A percentile compares a stretch with the other conserved stretches of the same genome.
phyloP scores from a whole-genome alignment of 2,797 vertebrate genomes.

The Notolepis coatsorum region DNA sequence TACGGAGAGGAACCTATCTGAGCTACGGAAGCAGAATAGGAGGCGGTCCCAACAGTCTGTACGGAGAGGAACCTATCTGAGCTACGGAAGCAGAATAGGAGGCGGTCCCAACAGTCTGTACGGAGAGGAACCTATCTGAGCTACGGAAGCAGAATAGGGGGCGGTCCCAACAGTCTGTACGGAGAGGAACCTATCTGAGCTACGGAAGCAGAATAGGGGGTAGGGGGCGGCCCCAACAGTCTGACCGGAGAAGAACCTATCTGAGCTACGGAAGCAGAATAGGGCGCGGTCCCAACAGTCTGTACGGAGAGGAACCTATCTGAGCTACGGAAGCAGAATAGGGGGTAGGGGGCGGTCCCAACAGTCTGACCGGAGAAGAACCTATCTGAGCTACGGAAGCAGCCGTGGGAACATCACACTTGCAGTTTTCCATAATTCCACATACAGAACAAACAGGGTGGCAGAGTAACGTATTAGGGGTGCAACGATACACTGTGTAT shows the following conservation, averaged over 20 bases:
- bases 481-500: no score
- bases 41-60: conserved; percentile 27
- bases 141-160: no score
- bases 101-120: conserved; percentile 23
- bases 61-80: conserved; percentile 27
- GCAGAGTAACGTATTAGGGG: no score
- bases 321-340: conserved; percentile 2
- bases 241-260: conserved; percentile 25
- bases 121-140: conserved; percentile 28
- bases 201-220: conserved; percentile 6
- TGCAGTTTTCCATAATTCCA: conserved; percentile 65
- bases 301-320: conserved; percentile 25
- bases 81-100: no score
- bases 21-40: no score
- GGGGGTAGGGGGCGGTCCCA: conserved; percentile 41
- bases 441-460: conserved; percentile 53
- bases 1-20: conserved; percentile 26
- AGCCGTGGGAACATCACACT: conserved; percentile 32
- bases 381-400: conserved; percentile 12
- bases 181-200: conserved; percentile 25
- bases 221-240: no score
- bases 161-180: conserved; percentile 25
- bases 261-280: conserved; percentile 2
- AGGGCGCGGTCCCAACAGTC: no score
- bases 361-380: conserved; percentile 23